Base-by-base conservation (phyloP, 2,888 invertebrate species). In the Spilosoma lubricipeda region DNA sequence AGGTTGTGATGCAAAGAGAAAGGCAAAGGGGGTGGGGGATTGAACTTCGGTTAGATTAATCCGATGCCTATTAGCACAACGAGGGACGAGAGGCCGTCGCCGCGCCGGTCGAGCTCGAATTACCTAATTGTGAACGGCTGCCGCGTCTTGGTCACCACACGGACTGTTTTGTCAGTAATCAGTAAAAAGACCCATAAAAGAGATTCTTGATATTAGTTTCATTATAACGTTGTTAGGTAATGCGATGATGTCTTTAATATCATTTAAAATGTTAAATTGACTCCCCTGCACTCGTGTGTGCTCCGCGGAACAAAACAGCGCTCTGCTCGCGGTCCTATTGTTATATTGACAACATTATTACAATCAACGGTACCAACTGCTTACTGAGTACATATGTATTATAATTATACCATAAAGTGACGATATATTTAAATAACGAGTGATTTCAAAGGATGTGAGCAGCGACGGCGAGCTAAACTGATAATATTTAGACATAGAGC, bases 331-430 rank as follows among this genome's bases (percentile, higher is more conserved):
- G 68, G 68, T 48, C 33, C 52, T n/a, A 27, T 27, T 5, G 5
- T 36, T 7, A 4, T 36, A 36, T 36, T 36, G 27, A n/a, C 30
- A 52, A 30, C 15, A 48, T 36, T 68, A 68, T 52, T 68, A 15
- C 52, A 48, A 68, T 68, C 33, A 68, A n/a, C 68, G 13, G 52
- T 33, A 36, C 52, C 20, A 52, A 68, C 68, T 52, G 68, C 33
- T 33, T n/a, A 48, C 33, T 7, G 8, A 20, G 48, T 33, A 67
- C 20, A 67, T 30, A 15, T 15, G 48, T 48, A 1, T 48, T 48
- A 18, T 48, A 48, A 48, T 20, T 20, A 48, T 48, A 48, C 48
- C 2, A 48, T 20, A 5, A 48, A 13, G 45, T 18, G 18, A 18
- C 45, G 45, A 48, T 48, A 48, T 5, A 5, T 48, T 39, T 39